Evolutionary conservation across 2,113 vertebrate species (phyloP).

Genomic region (Vidua chalybeata): DNA sequence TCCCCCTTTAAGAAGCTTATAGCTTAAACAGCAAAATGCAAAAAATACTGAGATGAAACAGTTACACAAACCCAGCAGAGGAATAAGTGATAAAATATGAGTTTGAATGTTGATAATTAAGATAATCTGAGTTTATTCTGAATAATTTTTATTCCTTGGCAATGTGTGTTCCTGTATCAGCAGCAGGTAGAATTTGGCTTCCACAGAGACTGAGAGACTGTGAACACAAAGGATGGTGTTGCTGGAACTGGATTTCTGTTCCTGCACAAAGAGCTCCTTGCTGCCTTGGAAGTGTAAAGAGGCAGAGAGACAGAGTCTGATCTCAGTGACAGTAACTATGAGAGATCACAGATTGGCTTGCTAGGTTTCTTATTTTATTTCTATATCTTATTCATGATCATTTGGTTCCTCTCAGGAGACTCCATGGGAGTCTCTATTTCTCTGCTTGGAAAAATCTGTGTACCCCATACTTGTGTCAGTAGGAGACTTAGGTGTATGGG

Average conservation of each 20-base stretch:
- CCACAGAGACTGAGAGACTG: not conserved
- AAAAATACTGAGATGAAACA: not conserved
- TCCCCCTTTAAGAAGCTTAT: conserved; percentile 44
- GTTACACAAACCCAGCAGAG: not conserved
- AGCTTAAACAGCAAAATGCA: conserved; percentile 34
- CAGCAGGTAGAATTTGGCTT: conserved; percentile 51
- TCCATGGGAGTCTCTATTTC: not conserved
- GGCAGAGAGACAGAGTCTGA: not conserved
- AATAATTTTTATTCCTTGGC: not conserved
- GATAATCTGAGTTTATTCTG: not conserved
- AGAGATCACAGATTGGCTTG: not conserved
- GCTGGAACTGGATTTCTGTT: conserved; percentile 57
- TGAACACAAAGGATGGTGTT: conserved; percentile 21
- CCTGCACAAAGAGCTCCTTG: conserved; percentile 42
- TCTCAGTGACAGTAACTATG: not conserved
- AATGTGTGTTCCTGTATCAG: not conserved
- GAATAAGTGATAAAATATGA: not conserved
- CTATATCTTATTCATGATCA: not conserved
- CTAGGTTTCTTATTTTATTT: conserved; percentile 11
- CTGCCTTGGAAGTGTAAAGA: conserved; percentile 55
- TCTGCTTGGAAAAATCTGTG: conserved; percentile 3
- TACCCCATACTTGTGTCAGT: not conserved
- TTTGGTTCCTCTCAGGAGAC: not conserved
- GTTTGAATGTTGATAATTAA: conserved; percentile 17
- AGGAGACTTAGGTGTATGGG: not conserved